These are phyloP conservation scores for Steinernema khuongi DNA, from an alignment of 1,140 invertebrate species.

Conservation along the genomic window DNA sequence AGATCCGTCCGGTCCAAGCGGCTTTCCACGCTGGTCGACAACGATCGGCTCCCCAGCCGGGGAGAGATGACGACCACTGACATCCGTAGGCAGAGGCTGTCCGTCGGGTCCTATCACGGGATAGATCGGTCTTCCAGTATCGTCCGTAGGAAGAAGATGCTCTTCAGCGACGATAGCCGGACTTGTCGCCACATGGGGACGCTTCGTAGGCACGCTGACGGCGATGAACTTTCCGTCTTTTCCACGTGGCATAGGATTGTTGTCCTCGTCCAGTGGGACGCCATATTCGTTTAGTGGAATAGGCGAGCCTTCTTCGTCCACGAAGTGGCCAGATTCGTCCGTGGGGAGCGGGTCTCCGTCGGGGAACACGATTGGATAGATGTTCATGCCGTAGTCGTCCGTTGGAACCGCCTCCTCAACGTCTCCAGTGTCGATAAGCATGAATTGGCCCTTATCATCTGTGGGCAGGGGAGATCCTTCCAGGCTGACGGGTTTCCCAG, in stretches of 20 bases:
- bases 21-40: not conserved
- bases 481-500: constrained; percentile 23
- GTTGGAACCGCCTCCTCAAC: constrained; percentile 14
- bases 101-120: constrained; percentile 23
- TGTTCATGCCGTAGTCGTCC: constrained; percentile 20
- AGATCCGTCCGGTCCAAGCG: not conserved
- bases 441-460: constrained; percentile 11
- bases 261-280: not conserved
- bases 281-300: constrained; percentile 9
- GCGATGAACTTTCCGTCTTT: constrained; percentile 15
- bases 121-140: constrained; percentile 13
- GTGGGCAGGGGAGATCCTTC: constrained; percentile 35
- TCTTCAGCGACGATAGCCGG: constrained; percentile 18
- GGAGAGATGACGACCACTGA: not conserved
- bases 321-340: constrained; percentile 18
- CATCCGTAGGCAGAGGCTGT: not conserved
- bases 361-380: constrained; percentile 22
- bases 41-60: not conserved
- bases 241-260: not conserved
- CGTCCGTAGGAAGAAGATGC: constrained; percentile 9
- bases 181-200: not conserved
- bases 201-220: not conserved
- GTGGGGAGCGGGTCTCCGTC: constrained; percentile 20
- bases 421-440: not conserved
- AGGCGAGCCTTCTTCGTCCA: constrained; percentile 22